Base-by-base conservation (phyloP, 2,888 invertebrate species). In the Lordiphosa andalusiaca region DNA sequence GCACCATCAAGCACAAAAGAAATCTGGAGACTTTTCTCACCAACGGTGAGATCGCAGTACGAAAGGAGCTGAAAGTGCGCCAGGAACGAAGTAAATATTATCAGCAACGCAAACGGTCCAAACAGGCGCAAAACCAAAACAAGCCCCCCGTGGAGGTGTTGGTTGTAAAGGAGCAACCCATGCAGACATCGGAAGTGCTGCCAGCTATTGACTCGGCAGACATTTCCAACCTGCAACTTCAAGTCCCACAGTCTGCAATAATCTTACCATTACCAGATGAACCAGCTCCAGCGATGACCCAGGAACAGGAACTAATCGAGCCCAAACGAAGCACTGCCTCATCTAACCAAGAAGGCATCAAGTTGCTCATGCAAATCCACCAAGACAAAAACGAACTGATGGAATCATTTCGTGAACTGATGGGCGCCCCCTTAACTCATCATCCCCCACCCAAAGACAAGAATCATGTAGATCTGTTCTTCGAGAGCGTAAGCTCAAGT, bases 361-460 rank as follows among this genome's bases (percentile, higher is more conserved):
- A 76, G 38, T 56, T 86, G 0, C 58, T 86, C 1, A 69, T 85
- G 69, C 86, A 87, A 61, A 87, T 87, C 30, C 86, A 86, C 39
- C 86, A 82, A 46, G 87, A 86, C 54, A 88, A 89, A 50, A 88
- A 81, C 44, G 88, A 88, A 30, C 48, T 88, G 0, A 85, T 86
- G 84, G 83, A 88, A 30, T 87, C 88, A 3, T 88, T 89, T 39
- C 86, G 87, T n/a, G 88, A 89, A 39, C 69, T 88, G 3, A 87
- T 87, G 71, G 73, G 85, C n/a, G 60, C 62, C 46, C 74, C 76
- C 19, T 23, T 68, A 2, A 9, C 42, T 0, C 56, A 58, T 6
- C 69, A 61, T 6, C 59, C 55, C 7, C 68, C 64, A 4, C 55
- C 53, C 35, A 80, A 67, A 56, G 87, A 78, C 23, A 84, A 84